These are phyloP conservation scores for Tor tambroides DNA, from an alignment of 2,113 vertebrate genomes.

Conservation along the genomic window DNA sequence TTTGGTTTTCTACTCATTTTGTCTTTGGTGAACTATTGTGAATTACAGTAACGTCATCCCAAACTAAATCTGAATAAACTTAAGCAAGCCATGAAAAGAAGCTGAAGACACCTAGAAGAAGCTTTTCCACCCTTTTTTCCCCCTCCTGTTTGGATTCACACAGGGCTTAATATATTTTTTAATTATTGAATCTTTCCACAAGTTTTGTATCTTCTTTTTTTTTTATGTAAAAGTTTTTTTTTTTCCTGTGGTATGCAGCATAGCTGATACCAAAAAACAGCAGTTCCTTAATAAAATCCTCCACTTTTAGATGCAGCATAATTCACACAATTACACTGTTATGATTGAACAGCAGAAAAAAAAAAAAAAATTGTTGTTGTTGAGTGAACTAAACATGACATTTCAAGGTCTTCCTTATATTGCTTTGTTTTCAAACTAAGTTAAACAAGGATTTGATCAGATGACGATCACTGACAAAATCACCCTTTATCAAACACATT, in stretches of 20 bases:
- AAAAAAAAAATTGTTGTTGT: neutral
- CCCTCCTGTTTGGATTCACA: slow-evolving; percentile 5
- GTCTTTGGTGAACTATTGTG: slow-evolving; percentile 12
- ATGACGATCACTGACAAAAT: neutral
- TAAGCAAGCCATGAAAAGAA: slow-evolving; percentile 16
- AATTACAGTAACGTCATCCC: neutral
- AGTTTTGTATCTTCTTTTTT: neutral
- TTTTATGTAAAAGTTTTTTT: neutral
- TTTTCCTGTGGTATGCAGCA: neutral
- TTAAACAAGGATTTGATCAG: neutral
- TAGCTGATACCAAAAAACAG: neutral
- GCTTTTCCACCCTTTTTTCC: neutral
- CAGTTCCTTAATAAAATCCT: neutral
- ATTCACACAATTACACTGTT: neutral
- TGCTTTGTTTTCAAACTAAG: neutral
- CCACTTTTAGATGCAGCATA: neutral
- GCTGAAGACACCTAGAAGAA: neutral
- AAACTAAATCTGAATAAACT: slow-evolving; percentile 28
- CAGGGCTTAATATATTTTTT: neutral
- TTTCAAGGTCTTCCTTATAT: neutral
- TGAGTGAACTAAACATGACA: neutral
- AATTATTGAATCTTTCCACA: neutral
- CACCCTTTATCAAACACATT: neutral
- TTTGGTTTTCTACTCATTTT: slow-evolving; percentile 8
- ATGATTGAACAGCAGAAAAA: neutral